Percentiles rank a stretch among this genome's conserved stretches.
Evolutionary conservation across 2,888 invertebrate species (phyloP).

Genomic region (Ecliptopera silaceata): DNA sequence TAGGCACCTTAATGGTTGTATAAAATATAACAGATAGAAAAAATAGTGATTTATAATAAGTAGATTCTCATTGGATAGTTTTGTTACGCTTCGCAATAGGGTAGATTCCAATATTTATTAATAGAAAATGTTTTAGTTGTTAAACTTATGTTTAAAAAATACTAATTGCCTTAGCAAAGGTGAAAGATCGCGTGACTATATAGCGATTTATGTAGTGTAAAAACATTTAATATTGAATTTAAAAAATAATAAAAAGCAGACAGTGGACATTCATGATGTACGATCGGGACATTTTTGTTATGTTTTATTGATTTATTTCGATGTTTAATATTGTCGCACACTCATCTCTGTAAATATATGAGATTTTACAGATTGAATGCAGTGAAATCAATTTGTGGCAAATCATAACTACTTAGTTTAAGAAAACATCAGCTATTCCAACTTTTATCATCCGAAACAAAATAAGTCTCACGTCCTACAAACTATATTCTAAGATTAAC

Average conservation of each 20-base stretch:
- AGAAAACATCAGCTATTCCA: conserved; percentile 9
- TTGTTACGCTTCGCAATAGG: conserved; percentile 72
- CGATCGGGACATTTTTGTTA: conserved; percentile 46
- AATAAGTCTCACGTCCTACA: neutral
- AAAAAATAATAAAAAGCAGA: conserved; percentile 51
- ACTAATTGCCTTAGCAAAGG: conserved; percentile 43
- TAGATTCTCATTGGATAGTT: conserved; percentile 72
- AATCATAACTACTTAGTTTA: neutral
- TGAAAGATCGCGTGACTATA: conserved; percentile 42
- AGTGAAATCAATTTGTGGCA: conserved; percentile 45
- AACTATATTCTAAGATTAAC: neutral
- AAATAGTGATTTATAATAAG: conserved; percentile 70
- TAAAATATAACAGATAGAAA: conserved; percentile 50
- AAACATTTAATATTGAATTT: conserved; percentile 58
- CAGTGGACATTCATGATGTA: conserved; percentile 50
- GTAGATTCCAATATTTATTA: conserved; percentile 63
- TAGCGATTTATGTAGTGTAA: conserved; percentile 60
- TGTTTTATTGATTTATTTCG: conserved; percentile 40
- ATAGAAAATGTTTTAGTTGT: conserved; percentile 62
- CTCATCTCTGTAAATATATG: conserved; percentile 68
- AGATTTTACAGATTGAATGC: conserved; percentile 62
- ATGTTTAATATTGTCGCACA: conserved; percentile 37
- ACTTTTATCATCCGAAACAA: neutral
- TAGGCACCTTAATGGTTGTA: conserved; percentile 55
- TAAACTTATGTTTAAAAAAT: conserved; percentile 44